A percentile compares a stretch with the other conserved stretches of the same genome.
Evolutionary conservation across 1,140 invertebrate species (phyloP).

Genomic region (Stegodyphus mimosarum): DNA sequence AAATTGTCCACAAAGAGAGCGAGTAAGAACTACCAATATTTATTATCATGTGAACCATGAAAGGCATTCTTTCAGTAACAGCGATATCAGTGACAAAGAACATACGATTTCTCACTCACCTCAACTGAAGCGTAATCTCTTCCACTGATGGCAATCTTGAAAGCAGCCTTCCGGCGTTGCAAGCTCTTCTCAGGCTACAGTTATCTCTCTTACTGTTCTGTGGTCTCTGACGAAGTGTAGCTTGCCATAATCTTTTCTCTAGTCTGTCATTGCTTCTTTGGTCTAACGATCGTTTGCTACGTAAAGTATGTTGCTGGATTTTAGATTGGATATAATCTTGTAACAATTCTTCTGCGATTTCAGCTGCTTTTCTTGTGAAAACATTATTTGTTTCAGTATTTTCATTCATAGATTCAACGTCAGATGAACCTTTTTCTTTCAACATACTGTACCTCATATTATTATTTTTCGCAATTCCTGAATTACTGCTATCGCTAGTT

Average conservation of each 20-base stretch:
- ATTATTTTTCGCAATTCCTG: too few species aligned
- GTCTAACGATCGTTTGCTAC: neutral
- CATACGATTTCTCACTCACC: conserved; percentile 31
- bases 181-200: conserved; percentile 31
- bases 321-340: too few species aligned
- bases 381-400: too few species aligned
- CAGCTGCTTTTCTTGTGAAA: too few species aligned
- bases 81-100: conserved; percentile 4
- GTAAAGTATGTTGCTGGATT: too few species aligned
- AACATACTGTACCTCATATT: too few species aligned
- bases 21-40: neutral
- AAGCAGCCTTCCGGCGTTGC: conserved; percentile 48
- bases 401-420: too few species aligned
- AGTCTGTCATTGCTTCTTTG: neutral
- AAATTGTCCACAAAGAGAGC: neutral
- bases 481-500: too few species aligned
- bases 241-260: conserved; percentile 31
- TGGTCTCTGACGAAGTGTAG: neutral
- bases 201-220: conserved; percentile 2
- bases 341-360: too few species aligned
- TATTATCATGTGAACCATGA: neutral
- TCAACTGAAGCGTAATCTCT: conserved; percentile 44
- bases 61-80: neutral
- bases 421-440: too few species aligned
- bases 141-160: conserved; percentile 38